Conservation (phyloP, 1,140 invertebrate species). For the Protaetia brevitarsis region DNA sequence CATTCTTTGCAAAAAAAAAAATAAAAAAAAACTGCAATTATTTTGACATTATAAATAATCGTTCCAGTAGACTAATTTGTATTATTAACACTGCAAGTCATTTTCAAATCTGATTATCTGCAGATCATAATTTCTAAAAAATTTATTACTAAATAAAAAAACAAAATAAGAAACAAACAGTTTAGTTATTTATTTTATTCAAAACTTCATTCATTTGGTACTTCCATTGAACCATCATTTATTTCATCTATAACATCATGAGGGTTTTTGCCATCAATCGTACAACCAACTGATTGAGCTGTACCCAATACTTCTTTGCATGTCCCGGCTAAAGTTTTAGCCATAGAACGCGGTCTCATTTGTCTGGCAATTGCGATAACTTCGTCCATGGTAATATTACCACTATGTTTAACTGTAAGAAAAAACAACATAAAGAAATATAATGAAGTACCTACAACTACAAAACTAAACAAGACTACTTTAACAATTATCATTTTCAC, state of each 20-base stretch:
- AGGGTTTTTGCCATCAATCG: conserved; percentile 82
- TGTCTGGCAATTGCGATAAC: conserved; percentile 85
- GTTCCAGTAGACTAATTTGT: no score
- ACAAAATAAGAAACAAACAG: background rate
- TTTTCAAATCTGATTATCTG: no score
- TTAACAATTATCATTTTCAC: background rate
- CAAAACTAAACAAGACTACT: background rate
- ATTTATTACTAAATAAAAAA: background rate
- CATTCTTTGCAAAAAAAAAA: no score
- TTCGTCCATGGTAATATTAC: conserved; percentile 93
- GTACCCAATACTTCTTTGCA: conserved; percentile 98
- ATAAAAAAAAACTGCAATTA: no score
- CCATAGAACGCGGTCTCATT: conserved; percentile 95
- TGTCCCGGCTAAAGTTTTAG: conserved; percentile 84
- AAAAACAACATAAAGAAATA: conserved; percentile 31
- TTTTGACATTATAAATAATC: no score
- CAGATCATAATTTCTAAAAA: no score
- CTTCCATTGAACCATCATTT: conserved; percentile 79
- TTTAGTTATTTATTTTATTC: conserved; percentile 25
- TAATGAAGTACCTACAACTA: background rate
- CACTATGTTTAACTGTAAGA: conserved; percentile 91
- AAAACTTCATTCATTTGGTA: conserved; percentile 74
- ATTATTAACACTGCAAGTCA: no score
- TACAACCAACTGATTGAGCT: conserved; percentile 88
- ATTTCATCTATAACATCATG: conserved; percentile 95